These are phyloP conservation scores for Alethe diademata DNA, from an alignment of 2,113 vertebrate genomes.

Conservation along the genomic window DNA sequence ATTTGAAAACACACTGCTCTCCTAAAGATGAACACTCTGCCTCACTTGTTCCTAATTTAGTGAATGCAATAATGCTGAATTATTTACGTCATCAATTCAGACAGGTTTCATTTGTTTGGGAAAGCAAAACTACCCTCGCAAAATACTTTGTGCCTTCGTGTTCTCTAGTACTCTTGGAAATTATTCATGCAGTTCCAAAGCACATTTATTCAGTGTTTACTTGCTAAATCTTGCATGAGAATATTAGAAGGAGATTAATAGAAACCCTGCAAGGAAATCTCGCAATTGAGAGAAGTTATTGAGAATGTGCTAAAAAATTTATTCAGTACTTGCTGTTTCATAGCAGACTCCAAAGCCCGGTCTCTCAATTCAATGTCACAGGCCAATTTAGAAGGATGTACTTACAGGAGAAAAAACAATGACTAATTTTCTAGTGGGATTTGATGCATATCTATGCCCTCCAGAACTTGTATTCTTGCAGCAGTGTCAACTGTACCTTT, in stretches of 20 bases:
- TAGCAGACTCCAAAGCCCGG: neutral
- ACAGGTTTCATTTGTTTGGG: constrained; percentile 46
- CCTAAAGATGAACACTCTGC: neutral
- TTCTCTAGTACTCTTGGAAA: neutral
- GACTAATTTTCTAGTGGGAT: neutral
- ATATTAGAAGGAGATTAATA: constrained; percentile 35
- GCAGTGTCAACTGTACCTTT: neutral
- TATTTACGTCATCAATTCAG: neutral
- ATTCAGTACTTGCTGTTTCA: neutral
- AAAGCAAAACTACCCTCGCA: constrained; percentile 22
- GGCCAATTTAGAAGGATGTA: neutral
- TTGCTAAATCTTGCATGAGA: constrained; percentile 56
- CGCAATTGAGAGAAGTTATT: neutral
- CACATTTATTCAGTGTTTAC: constrained; percentile 33
- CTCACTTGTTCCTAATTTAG: neutral
- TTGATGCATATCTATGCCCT: neutral
- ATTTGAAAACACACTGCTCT: neutral
- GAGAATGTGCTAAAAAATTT: constrained; percentile 8
- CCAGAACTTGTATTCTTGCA: neutral
- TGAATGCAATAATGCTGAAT: constrained; percentile 23
- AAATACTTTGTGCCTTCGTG: neutral
- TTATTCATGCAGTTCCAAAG: constrained; percentile 24
- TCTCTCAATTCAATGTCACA: neutral
- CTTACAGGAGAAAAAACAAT: neutral
- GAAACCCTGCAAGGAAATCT: constrained; percentile 3